Base-by-base conservation (phyloP, 2,797 vertebrate genomes). In the Ctenopoma multispine region DNA sequence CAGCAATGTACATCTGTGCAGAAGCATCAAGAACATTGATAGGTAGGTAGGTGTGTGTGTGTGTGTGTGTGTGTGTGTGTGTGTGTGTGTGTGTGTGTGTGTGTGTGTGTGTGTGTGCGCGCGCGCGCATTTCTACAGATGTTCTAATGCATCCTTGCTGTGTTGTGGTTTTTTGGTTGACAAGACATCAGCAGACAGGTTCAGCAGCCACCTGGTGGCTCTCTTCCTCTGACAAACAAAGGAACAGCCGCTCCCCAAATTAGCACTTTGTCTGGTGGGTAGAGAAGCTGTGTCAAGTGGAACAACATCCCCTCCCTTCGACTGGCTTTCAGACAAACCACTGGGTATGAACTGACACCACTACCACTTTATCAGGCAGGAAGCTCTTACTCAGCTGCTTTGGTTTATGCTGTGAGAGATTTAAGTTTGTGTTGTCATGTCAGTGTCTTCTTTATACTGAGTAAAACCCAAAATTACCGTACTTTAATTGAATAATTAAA, bases 141-240 rank as follows among this genome's bases (percentile, higher is more conserved):
- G 74, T 76, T 48, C 14, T 40, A 20, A 40, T 38, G 48, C 17
- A 0, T 63, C 44, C 18, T 1, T 21, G 58, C 36, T 49, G 63
- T 72, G 56, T 62, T 47, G 62, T 40, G 68, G 55, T 75, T 71
- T 66, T 75, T 73, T 64, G 63, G 69, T 64, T 77, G 76, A 78
- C 0, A 47, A 64, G 71, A 77, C 77, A 44, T 71, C 56, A 78
- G 82, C 56, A 57, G 80, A 59, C 79, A 62, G 77, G 60, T 84
- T 67, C 48, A 53, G 62, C 2, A 49, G 48, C 86, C 82, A 64
- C 81, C 89, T 79, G 87, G 79, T 73, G 82, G 79, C 77, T 87
- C 73, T 74, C 57, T 75, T 80, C 74, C 72, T 82, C 66, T 58
- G 80, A 79, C 79, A 77, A 65, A 87, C 71, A 84, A 72, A 65